These are phyloP conservation scores for Gopherus evgoodei DNA, from an alignment of 2,113 vertebrate species.

Conservation along the genomic window DNA sequence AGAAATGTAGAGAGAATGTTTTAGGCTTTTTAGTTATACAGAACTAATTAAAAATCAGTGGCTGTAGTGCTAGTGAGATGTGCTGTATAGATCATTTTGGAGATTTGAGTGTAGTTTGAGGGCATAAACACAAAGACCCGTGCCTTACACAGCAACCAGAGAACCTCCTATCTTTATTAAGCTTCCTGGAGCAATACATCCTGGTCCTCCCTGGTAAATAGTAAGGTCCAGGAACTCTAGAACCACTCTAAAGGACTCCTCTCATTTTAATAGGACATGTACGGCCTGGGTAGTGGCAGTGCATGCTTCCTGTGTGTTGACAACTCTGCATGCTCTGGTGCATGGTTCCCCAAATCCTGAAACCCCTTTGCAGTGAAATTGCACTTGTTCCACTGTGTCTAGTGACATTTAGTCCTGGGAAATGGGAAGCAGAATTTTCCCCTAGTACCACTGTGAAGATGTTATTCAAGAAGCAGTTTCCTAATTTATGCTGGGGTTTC, in stretches of 20 bases:
- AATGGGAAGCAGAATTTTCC: neutral
- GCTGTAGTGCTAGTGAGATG: too few relatives aligned
- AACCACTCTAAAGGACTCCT: neutral
- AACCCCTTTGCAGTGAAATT: neutral
- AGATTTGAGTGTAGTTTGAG: neutral
- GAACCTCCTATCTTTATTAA: neutral
- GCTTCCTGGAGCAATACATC: neutral
- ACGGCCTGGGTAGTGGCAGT: neutral
- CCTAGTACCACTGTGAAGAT: neutral
- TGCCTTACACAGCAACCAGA: neutral
- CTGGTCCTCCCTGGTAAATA: neutral
- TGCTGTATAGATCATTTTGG: fast-evolving
- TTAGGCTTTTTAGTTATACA: neutral
- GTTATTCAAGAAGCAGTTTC: neutral
- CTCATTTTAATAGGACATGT: neutral
- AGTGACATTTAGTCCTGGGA: neutral
- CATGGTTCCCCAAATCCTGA: neutral
- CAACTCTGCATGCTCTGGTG: neutral
- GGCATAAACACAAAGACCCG: neutral
- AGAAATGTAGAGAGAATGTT: neutral
- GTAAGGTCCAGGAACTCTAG: neutral
- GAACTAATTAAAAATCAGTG: neutral
- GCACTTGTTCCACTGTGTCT: neutral
- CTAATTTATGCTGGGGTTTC: neutral
- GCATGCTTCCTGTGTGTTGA: fast-evolving